Evolutionary conservation across 2,113 vertebrate species (phyloP).

Genomic region (Bucco capensis): DNA sequence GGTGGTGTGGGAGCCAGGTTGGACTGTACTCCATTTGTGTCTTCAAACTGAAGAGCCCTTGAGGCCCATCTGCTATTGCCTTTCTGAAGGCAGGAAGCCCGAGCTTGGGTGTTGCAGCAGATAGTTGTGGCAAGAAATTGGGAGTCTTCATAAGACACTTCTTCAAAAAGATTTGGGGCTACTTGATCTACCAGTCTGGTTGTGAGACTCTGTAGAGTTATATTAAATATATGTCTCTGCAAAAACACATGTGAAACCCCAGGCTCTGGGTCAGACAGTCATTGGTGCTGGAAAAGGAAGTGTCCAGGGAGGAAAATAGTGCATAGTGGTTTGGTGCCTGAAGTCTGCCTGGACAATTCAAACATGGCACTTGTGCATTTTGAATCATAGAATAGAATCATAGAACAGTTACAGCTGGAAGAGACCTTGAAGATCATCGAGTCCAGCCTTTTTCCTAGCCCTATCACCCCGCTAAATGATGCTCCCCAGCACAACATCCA

Average conservation of each 20-base stretch:
- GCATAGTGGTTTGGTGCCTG: accelerated
- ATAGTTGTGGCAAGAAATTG: background rate
- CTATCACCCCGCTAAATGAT: no score
- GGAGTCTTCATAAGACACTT: background rate
- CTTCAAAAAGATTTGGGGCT: background rate
- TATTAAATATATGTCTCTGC: background rate
- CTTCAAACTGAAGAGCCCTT: background rate
- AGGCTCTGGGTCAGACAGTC: accelerated
- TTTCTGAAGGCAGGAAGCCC: background rate
- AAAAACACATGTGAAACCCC: accelerated
- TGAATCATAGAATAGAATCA: background rate
- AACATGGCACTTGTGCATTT: background rate
- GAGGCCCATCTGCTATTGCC: accelerated
- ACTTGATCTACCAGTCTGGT: background rate
- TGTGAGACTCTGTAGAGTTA: background rate
- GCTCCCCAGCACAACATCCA: no score
- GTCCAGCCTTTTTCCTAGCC: no score
- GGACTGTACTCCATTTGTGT: background rate
- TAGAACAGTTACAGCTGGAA: no score
- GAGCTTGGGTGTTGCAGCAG: background rate
- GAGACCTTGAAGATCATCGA: no score
- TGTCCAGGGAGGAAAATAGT: background rate
- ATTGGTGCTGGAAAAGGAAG: background rate
- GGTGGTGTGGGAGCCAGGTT: background rate
- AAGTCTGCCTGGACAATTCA: background rate